phyloP scores from a whole-genome alignment of 2,113 vertebrate genomes.

The Epinephelus lanceolatus region DNA sequence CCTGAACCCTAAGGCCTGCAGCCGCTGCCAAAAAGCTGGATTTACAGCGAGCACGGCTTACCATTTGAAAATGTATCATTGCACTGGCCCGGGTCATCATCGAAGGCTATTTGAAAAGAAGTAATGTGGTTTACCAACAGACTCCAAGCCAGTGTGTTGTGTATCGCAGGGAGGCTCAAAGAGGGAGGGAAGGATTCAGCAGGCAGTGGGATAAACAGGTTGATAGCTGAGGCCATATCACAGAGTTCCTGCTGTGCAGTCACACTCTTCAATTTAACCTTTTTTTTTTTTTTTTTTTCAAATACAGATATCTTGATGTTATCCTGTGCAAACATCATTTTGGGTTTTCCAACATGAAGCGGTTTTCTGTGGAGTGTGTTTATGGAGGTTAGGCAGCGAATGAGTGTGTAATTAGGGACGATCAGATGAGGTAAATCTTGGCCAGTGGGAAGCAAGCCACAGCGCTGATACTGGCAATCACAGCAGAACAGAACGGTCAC shows the following conservation, averaged over 20 bases:
- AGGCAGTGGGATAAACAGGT: constrained; percentile 41
- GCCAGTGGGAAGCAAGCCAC: constrained; percentile 52
- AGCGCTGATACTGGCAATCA: constrained; percentile 55
- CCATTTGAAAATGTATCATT: constrained; percentile 63
- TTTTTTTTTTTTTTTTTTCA: background rate
- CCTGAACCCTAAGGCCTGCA: constrained; percentile 43
- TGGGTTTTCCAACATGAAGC: constrained; percentile 32
- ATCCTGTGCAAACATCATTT: constrained; percentile 39
- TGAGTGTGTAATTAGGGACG: constrained; percentile 54
- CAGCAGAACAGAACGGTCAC: constrained; percentile 44
- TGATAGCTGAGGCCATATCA: constrained; percentile 35
- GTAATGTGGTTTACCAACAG: constrained; percentile 52
- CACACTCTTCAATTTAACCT: constrained; percentile 27
- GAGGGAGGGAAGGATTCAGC: constrained; percentile 18
- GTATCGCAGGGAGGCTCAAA: constrained; percentile 21
- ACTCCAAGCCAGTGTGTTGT: constrained; percentile 34
- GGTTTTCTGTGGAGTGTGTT: constrained; percentile 50
- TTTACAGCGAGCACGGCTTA: constrained; percentile 60
- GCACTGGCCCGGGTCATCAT: constrained; percentile 45
- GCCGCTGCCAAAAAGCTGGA: constrained; percentile 61
- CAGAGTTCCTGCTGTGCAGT: constrained; percentile 44
- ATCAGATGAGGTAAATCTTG: constrained; percentile 64
- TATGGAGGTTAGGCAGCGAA: constrained; percentile 61
- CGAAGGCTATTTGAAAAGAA: constrained; percentile 62
- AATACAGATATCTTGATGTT: constrained; percentile 44